Percentiles rank a stretch among this genome's conserved stretches.
These are phyloP conservation scores for Tenthredo livida DNA, from an alignment of 2,888 invertebrate genomes.

Conservation along the genomic window DNA sequence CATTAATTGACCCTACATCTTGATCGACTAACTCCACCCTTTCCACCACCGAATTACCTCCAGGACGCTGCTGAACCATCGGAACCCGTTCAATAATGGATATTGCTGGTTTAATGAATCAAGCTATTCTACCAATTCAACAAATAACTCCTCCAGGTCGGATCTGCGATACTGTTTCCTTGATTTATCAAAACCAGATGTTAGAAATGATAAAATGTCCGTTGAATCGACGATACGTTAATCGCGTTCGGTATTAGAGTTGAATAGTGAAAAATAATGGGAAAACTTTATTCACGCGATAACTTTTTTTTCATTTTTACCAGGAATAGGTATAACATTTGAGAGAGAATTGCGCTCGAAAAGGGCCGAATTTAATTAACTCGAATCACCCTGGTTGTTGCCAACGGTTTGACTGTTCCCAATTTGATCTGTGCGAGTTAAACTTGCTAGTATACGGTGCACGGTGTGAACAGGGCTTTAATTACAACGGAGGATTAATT, in stretches of 20 bases:
- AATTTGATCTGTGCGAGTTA: constrained; percentile 72
- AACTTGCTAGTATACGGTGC: constrained; percentile 60
- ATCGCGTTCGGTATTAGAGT: background rate
- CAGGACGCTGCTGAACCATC: background rate
- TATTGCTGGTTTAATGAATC: background rate
- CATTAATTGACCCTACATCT: background rate
- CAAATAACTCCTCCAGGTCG: background rate
- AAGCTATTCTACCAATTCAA: background rate
- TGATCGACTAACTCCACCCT: background rate
- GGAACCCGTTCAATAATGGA: background rate
- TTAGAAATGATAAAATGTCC: background rate
- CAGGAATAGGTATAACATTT: constrained; percentile 12
- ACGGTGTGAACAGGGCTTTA: constrained; percentile 67
- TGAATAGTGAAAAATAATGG: background rate
- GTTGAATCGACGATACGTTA: background rate
- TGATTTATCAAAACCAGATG: background rate
- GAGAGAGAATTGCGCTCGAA: constrained; percentile 18
- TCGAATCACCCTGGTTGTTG: constrained; percentile 58
- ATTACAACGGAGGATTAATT: constrained; percentile 73
- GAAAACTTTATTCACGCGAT: background rate
- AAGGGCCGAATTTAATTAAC: constrained; percentile 77
- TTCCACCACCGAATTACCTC: background rate
- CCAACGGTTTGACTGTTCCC: constrained; percentile 68
- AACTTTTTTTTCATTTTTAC: background rate
- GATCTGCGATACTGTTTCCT: background rate